These are phyloP conservation scores for Gymnothorax javanicus DNA, from an alignment of 2,797 vertebrate species.

Conservation along the genomic window DNA sequence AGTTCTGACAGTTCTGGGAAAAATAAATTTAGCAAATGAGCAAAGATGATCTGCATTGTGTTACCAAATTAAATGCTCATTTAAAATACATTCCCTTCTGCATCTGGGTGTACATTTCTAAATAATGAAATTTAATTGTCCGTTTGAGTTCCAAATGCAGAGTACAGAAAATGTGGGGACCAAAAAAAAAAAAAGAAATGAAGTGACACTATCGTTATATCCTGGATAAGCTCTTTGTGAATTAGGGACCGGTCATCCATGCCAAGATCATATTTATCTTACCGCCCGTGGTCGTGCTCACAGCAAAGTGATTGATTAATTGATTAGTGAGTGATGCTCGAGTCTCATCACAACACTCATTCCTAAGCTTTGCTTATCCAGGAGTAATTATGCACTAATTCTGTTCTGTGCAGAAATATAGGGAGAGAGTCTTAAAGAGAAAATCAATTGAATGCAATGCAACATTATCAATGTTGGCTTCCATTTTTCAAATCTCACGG, in stretches of 20 bases:
- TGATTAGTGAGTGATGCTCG: too few species aligned
- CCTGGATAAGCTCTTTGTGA: too few species aligned
- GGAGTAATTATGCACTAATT: background rate
- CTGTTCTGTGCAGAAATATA: background rate
- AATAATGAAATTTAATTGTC: background rate
- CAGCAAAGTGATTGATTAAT: too few species aligned
- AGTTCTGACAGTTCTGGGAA: background rate
- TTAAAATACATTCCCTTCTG: background rate
- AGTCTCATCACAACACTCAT: too few species aligned
- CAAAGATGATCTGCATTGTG: background rate
- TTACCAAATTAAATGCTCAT: background rate
- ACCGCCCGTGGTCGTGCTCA: too few species aligned
- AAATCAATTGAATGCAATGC: background rate
- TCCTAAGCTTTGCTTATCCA: too few species aligned
- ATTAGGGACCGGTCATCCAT: too few species aligned
- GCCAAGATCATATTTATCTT: too few species aligned
- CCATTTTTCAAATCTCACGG: background rate
- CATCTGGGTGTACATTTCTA: background rate
- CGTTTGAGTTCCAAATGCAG: background rate
- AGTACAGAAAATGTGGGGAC: background rate
- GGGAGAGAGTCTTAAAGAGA: background rate
- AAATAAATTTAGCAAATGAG: background rate
- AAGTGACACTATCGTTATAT: too few species aligned
- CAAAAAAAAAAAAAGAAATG: background rate
- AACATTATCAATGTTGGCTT: background rate